Evolutionary conservation across 2,797 vertebrate species (phyloP).

Genomic region (Sparidentex hasta): DNA sequence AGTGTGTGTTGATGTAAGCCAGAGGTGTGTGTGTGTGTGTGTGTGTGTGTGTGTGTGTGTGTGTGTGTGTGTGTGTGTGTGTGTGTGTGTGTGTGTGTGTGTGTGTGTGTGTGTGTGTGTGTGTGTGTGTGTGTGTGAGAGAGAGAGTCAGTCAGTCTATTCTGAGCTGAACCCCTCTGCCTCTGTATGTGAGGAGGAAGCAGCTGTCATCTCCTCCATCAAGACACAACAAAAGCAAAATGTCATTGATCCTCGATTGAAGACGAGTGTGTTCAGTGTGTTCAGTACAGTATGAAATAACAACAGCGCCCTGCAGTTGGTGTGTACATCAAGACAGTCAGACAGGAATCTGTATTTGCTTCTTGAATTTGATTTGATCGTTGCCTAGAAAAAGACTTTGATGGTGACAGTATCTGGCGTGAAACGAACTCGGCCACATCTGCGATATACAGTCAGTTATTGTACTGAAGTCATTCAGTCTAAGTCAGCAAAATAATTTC

Average conservation of each 20-base stretch:
- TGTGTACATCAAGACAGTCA: neutral
- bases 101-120: conserved; percentile 2
- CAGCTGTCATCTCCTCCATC: conserved; percentile 11
- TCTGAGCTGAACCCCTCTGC: conserved; percentile 4
- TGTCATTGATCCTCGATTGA: neutral
- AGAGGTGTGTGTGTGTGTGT: neutral
- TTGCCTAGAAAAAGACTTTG: neutral
- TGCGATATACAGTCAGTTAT: too few species aligned
- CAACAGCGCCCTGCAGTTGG: neutral
- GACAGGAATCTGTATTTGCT: neutral
- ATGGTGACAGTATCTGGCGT: neutral
- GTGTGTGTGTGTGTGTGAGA: neutral
- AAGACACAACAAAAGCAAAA: conserved; percentile 3
- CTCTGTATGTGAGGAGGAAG: conserved; percentile 25
- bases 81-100: conserved; percentile 5
- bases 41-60: conserved; percentile 4
- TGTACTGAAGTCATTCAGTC: too few species aligned
- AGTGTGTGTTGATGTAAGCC: conserved; percentile 6
- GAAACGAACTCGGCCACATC: neutral
- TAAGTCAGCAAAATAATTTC: neutral
- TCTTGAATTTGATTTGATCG: neutral
- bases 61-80: conserved; percentile 1
- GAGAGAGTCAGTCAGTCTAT: neutral
- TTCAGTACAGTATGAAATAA: neutral
- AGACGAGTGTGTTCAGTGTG: neutral